Evolutionary conservation across 2,797 vertebrate genomes (phyloP), one percentile per base, ranked within the genome.

Genomic region (Esox lucius): DNA sequence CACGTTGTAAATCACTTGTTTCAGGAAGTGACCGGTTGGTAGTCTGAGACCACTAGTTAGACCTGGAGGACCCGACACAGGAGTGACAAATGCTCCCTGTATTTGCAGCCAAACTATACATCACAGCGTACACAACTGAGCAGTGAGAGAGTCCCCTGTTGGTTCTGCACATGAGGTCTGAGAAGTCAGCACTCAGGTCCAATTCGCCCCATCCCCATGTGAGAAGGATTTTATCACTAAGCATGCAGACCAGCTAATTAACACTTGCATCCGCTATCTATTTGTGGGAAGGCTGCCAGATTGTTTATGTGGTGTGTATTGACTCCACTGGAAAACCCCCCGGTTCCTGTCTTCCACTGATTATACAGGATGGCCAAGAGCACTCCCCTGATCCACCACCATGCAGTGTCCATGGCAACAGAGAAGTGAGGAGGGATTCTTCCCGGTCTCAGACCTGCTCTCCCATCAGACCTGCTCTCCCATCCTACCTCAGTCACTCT

Each of bases 1-100:
- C 46, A 66, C 53, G 75, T 61, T 80, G 83, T 89, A 86, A 90
- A 89, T 83, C 81, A 80, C 26, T 67, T n/a, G 61, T 78, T 70
- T 49, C 28, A 81, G 16, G 16, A 62, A 7, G 31, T 68, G 81
- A 83, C 79, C 81, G 73, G 1, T 39, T 17, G 26, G 68, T 70
- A 84, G 56, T 78, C 78, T 46, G 46, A 67, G 84, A 76, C 72
- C 79, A 82, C 73, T 70, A 68, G 73, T 70, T 48, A 79, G 73
- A 75, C 22, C 31, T 75, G 77, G 78, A 61, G 7, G 35, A 46
- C 42, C 4, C 5, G 12, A 11, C 12, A 62, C 4, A 4, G 49
- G 22, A 11, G n/a, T 5, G 31, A 28, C 59, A 3, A 26, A 56
- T 71, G 73, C 75, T 75, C 65, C 71, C 65, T 68, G 73, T 85